Evolutionary conservation across 2,797 vertebrate species (phyloP), one percentile per base, ranked within the genome.

Genomic region (Karalla daura): DNA sequence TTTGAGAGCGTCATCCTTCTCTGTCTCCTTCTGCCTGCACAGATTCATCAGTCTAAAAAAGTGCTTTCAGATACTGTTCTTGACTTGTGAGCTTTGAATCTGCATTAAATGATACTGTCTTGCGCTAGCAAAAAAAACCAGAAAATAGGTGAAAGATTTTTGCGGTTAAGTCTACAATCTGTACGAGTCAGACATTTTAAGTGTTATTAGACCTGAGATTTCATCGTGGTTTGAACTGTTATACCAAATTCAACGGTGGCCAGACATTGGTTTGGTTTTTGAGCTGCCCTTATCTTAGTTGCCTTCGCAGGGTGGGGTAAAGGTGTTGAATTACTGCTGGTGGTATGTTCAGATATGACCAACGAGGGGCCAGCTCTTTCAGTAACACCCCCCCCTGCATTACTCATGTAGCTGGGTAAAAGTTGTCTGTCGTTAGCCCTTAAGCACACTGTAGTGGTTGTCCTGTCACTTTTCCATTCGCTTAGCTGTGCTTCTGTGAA

Each of bases 271-370:
- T 79, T 30, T 30, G n/a, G n/a, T 30, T 6, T 83, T 72, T 78
- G 83, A 88, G 90, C 91, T 91, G 85, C 88, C 90, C 87, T 81
- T 85, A 81, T 88, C 86, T 85, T 87, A 90, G 92, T 93, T 94
- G 93, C 93, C 93, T 94, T 95, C 20, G 86, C 88, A 86, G 85
- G 79, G 76, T 75, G 84, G 75, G 85, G 79, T 76, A 68, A 82
- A 77, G 81, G 78, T 62, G 78, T 79, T 83, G 76, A 86, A 85
- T 68, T 81, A 81, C 86, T 74, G 88, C 88, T 86, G 68, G 70
- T 28, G 63, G 70, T 24, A 21, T 75, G 44, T 72, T 65, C 39
- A 63, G 52, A 70, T 54, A 50, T 74, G 47, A 81, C 78, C 69
- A 67, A 72, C 41, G 36, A 67, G 68, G 70, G 67, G 61, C 67